A percentile compares a stretch with the other conserved stretches of the same genome.
Evolutionary conservation across 2,888 invertebrate genomes (phyloP).

Genomic region (Penaeus monodon): DNA sequence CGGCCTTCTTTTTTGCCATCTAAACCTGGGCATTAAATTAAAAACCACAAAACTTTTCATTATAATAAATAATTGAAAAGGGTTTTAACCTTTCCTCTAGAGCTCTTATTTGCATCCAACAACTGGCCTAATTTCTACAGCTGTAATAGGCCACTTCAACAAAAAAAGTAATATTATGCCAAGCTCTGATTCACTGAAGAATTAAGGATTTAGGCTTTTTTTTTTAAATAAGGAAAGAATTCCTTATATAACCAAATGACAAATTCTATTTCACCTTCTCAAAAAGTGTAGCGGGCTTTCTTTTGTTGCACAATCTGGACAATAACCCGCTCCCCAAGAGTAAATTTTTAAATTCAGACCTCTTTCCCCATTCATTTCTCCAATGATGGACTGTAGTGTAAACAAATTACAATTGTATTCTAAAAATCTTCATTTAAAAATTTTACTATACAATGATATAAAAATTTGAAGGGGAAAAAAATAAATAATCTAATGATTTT

Average conservation of each 20-base stretch:
- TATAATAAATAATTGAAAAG: not conserved
- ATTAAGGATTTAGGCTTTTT: not conserved
- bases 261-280: slow-evolving; percentile 68
- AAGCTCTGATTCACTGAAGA: too few species aligned
- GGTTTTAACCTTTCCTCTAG: not conserved
- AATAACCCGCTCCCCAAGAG: slow-evolving; percentile 77
- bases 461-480: too few species aligned
- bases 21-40: slow-evolving; percentile 71
- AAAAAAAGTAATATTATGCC: too few species aligned
- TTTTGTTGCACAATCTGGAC: slow-evolving; percentile 77
- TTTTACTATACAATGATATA: too few species aligned
- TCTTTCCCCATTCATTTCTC: slow-evolving; percentile 81
- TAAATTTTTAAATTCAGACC: slow-evolving; percentile 81
- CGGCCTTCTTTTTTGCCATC: slow-evolving; percentile 79
- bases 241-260: not conserved
- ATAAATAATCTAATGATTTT: too few species aligned
- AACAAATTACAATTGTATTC: slow-evolving; percentile 10
- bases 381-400: slow-evolving; percentile 76
- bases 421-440: too few species aligned
- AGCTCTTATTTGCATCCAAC: too few species aligned
- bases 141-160: not conserved
- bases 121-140: not conserved
- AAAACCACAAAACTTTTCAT: not conserved
- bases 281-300: slow-evolving; percentile 79
- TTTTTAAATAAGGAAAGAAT: not conserved